Base-by-base conservation (phyloP, 2,797 vertebrate genomes). In the Spinus pinus region DNA sequence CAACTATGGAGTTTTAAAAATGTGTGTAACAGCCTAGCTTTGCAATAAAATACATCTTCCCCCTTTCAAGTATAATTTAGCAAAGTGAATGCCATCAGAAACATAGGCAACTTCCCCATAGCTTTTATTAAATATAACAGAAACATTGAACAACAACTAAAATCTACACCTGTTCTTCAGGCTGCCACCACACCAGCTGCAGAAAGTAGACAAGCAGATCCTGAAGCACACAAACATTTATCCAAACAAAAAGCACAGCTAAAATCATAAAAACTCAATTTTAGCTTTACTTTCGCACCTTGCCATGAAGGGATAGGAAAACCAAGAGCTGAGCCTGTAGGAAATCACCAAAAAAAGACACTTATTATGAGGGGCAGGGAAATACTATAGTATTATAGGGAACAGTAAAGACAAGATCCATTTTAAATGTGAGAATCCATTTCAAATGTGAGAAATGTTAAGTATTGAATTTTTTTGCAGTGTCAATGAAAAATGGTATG, bases 51-150 rank as follows among this genome's bases (percentile, higher is more conserved):
- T 30, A 15, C 4, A 21, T 22, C 50, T 70, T 60, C 14, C 18
- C 30, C 20, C 16, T 58, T 82, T 67, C 33, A 81, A 65, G 61
- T 44, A 46, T 14, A 17, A 18, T 46, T 84, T 49, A 74, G 42
- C 23, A 62, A 81, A 93, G 39, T 19, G n/a, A 62, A 14, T 23
- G 17, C 10, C 56, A 71, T 19, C 46, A 61, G 57, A 82, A 80
- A 83, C 0, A 1, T 0, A 37, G 37, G 33, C 10, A 77, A 44
- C 2, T 1, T 58, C 23, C 30, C 51, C 20, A 1, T 2, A 54
- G 14, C 2, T 47, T 72, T 75, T 35, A 47, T 33, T 58, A 67
- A 64, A 64, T 37, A 18, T 2, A 77, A 58, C 2, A 84, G 28
- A 78, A 83, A 79, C 47, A 64, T 0, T 30, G 50, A 70, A 65